Base-by-base conservation (phyloP, 2,113 vertebrate species). In the Pelodiscus sinensis region DNA sequence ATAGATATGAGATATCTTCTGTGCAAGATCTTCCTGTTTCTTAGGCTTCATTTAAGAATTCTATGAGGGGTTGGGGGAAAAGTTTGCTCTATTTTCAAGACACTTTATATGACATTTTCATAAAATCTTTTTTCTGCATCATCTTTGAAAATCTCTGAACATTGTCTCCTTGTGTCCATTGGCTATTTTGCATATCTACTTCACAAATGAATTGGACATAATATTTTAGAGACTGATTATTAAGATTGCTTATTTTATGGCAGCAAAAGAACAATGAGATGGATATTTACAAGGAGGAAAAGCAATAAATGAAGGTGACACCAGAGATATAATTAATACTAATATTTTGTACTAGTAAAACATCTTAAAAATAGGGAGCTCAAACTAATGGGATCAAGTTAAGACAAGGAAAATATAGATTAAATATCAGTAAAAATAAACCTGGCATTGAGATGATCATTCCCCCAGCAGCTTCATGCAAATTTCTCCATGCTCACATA, bases 141-240 rank as follows among this genome's bases (percentile, higher is more conserved):
- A 81, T 31, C 29, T 65, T 65, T 65, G 60, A 65, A 65, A 65
- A 75, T 55, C 55, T 93, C 78, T 68, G 79, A 82, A 87, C 79
- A 79, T 10, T 52, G 1, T 71, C 38, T 89, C 79, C 60, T 31
- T 38, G 16, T 65, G 38, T 77, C 52, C 56, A 91, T 12, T 88
- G 60, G 38, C 16, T 51, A 57, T 91, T 58, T 79, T 88, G 16
- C 21, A 68, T 4, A 6, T 7, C 12, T 16, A 65, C 29, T 15
- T 27, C 11, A 85, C 56, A 85, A 0, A 0, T 86, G 82, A 77
- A n/a, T 78, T 81, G 84, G 44, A 88, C 0, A 0, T 91, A 57
- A 2, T 91, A 44, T 85, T 95, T 85, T 79, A 62, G 60, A 44
- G 51, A 78, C 29, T 62, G 5, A 82, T 91, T 95, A 21, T 50